phyloP scores from a whole-genome alignment of 2,888 invertebrate species.

The Blastobasis adustella region DNA sequence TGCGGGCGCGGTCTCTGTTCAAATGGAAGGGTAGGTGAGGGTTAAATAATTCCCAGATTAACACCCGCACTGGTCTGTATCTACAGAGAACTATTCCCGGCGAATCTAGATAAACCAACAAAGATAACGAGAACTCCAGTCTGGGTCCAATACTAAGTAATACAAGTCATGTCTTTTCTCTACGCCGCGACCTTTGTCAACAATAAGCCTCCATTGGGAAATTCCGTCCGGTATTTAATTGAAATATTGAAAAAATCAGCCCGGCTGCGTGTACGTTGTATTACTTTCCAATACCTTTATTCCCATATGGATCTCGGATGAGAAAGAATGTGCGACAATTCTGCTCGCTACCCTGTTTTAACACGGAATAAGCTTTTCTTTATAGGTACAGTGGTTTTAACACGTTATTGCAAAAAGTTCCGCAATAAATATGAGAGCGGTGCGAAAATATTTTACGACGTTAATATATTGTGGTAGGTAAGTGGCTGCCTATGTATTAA shows the following conservation, averaged over 20 bases:
- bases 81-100: not conserved
- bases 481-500: no score
- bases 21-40: constrained; percentile 14
- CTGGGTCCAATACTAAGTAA: no score
- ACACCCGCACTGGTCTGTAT: constrained; percentile 8
- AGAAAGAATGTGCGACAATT: no score
- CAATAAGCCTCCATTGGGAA: constrained; percentile 2
- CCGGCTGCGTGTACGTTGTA: constrained; percentile 23
- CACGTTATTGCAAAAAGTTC: no score
- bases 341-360: no score
- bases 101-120: no score
- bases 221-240: constrained; percentile 13
- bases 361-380: no score
- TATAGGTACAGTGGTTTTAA: no score
- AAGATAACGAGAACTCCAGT: no score
- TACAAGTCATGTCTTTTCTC: not conserved
- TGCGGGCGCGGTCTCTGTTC: constrained; percentile 15
- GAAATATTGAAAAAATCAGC: constrained; percentile 19
- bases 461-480: no score
- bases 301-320: constrained; percentile 16
- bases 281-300: constrained; percentile 28
- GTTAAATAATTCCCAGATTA: constrained; percentile 18
- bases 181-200: not conserved
- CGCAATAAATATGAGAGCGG: no score
- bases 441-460: no score